These are phyloP conservation scores for Acrocyrtus sp. DNA, from an alignment of 2,888 invertebrate genomes.

Conservation along the genomic window DNA sequence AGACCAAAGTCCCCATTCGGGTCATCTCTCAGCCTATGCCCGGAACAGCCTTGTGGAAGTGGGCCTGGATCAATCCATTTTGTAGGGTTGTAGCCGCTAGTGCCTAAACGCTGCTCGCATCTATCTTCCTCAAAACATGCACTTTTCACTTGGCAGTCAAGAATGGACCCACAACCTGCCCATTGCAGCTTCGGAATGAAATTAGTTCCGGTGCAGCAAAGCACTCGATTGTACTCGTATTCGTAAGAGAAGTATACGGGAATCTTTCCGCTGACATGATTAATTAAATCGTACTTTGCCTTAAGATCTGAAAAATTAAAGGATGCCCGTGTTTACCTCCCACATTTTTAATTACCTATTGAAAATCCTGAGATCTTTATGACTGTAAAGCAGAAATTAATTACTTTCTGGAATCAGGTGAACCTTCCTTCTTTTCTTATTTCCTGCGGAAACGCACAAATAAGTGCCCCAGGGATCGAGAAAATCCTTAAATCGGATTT, in stretches of 20 bases:
- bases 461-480: conserved; percentile 58
- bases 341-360: too few relatives aligned
- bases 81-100: conserved; percentile 46
- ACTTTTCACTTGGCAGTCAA: conserved; percentile 60
- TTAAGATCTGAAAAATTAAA: conserved; percentile 30
- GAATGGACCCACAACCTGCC: conserved; percentile 58
- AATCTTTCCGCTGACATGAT: conserved; percentile 31
- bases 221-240: conserved; percentile 53
- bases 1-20: conserved; percentile 58
- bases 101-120: conserved; percentile 53
- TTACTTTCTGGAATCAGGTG: conserved; percentile 55
- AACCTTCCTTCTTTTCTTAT: conserved; percentile 51
- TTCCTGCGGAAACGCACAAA: conserved; percentile 48
- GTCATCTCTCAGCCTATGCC: conserved; percentile 50
- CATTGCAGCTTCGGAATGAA: conserved; percentile 55
- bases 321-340: neutral
- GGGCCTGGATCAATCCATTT: conserved; percentile 56
- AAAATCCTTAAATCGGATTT: conserved; percentile 37
- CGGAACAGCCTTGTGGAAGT: conserved; percentile 54
- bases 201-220: conserved; percentile 39
- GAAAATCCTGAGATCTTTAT: neutral
- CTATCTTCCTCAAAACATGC: conserved; percentile 59
- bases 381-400: too few relatives aligned
- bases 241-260: conserved; percentile 57
- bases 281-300: conserved; percentile 45